A percentile compares a stretch with the other conserved stretches of the same genome.
Conservation (phyloP, 1,140 invertebrate genomes). For the Parasteatoda tepidariorum region DNA sequence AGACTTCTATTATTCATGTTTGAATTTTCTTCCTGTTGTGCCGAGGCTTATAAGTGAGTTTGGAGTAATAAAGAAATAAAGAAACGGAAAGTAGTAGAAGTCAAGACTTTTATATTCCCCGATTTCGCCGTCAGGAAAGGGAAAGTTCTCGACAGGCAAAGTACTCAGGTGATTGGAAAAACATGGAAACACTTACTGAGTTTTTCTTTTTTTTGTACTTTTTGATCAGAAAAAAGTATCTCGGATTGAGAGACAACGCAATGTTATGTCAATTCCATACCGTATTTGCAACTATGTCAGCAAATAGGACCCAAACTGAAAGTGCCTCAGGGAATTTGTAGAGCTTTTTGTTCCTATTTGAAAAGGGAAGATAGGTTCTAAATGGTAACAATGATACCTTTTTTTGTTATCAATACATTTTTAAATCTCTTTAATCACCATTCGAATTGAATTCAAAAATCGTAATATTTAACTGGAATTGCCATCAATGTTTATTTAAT, state of each 20-base stretch:
- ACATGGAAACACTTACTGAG: background rate
- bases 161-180: conserved; percentile 28
- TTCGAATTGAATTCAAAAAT: too few species aligned
- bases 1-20: conserved; percentile 11
- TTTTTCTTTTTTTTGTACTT: background rate
- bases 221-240: background rate
- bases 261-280: conserved; percentile 4
- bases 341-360: too few species aligned
- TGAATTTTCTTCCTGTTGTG: background rate
- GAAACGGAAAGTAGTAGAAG: background rate
- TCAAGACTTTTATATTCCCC: conserved; percentile 1
- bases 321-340: background rate
- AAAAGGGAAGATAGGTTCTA: too few species aligned
- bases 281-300: background rate
- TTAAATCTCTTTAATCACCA: too few species aligned
- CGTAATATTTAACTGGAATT: too few species aligned
- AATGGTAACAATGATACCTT: too few species aligned
- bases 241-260: background rate
- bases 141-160: conserved; percentile 1
- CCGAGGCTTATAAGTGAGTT: background rate
- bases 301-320: background rate
- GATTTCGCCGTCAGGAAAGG: background rate
- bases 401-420: too few species aligned
- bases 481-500: too few species aligned
- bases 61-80: background rate